Evolutionary conservation across 2,888 invertebrate species (phyloP).

Genomic region (Cantharis nigra): DNA sequence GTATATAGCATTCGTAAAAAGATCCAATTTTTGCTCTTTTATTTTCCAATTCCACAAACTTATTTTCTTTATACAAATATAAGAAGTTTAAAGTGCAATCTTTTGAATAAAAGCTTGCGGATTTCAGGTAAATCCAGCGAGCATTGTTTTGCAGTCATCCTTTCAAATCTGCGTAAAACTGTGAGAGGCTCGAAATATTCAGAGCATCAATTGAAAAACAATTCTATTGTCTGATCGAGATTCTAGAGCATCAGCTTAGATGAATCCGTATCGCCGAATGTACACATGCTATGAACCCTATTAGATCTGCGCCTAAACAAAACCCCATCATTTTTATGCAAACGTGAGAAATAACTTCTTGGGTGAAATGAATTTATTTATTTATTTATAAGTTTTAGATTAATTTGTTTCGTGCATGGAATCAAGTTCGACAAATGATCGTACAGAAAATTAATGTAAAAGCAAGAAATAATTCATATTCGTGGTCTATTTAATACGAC

Average conservation of each 20-base stretch:
- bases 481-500: slow-evolving; percentile 48
- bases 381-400: background rate
- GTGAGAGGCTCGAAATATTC: slow-evolving; percentile 35
- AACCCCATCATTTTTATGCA: background rate
- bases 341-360: background rate
- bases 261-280: slow-evolving; percentile 25
- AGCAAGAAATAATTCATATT: slow-evolving; percentile 45
- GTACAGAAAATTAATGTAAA: slow-evolving; percentile 40
- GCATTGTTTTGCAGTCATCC: slow-evolving; percentile 37
- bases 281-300: slow-evolving; percentile 29
- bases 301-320: slow-evolving; percentile 15
- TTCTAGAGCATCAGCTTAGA: slow-evolving; percentile 32
- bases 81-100: slow-evolving; percentile 40
- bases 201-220: slow-evolving; percentile 39
- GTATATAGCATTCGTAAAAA: slow-evolving; percentile 2
- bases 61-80: slow-evolving; percentile 28
- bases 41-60: slow-evolving; percentile 32
- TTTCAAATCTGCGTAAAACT: slow-evolving; percentile 36
- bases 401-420: background rate
- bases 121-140: slow-evolving; percentile 39
- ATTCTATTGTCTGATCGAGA: slow-evolving; percentile 35
- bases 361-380: background rate
- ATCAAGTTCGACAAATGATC: background rate
- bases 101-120: slow-evolving; percentile 38
- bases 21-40: slow-evolving; percentile 20